Evolutionary conservation across 1,140 invertebrate genomes (phyloP), one percentile per base, ranked within the genome.

Genomic region (Philopotamus ludificatus): DNA sequence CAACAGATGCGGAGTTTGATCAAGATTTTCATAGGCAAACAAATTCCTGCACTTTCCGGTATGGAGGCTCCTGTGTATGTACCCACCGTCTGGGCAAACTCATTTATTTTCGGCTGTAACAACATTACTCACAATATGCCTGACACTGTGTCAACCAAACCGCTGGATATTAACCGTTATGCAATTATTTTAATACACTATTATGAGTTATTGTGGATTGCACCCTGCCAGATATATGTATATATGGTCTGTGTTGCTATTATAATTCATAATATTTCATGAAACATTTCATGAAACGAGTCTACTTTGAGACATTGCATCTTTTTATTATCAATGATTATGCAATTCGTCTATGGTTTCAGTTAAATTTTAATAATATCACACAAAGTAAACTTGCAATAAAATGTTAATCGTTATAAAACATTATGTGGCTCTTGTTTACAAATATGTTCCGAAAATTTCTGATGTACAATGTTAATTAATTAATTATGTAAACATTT

Each of bases 11-110:
- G 23, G 23, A 22, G 49, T 53, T 39, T 62, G 41, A 41, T 21
- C 23, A 51, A 45, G 67, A 69, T 69, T 69, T 69, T 63, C 58
- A 63, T 65, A 69, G 22, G 16, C 47, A 61, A 69, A 69, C 54
- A 63, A 65, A 63, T 51, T 63, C 51, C 25, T 57, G 58, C 58
- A 66, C 59, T 66, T 69, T 69, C 63, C 67, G 67, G 67, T 59
- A 60, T 26, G 4, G 20, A 23, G 21, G n/a, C 8, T 16, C 16
- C 9, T n/a, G 25, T 22, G 22, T 68, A 63, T 65, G 54, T 65
- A 55, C 67, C 44, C 25, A 66, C 34, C 47, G 67, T 63, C 67
- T 65, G 59, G 63, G 60, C 50, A 65, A 69, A 66, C 54, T 58
- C 25, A 47, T 60, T 47, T 60, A 47, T 60, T 60, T 45, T 45